phyloP scores from a whole-genome alignment of 2,888 invertebrate genomes.

The Epistrophe eligans region DNA sequence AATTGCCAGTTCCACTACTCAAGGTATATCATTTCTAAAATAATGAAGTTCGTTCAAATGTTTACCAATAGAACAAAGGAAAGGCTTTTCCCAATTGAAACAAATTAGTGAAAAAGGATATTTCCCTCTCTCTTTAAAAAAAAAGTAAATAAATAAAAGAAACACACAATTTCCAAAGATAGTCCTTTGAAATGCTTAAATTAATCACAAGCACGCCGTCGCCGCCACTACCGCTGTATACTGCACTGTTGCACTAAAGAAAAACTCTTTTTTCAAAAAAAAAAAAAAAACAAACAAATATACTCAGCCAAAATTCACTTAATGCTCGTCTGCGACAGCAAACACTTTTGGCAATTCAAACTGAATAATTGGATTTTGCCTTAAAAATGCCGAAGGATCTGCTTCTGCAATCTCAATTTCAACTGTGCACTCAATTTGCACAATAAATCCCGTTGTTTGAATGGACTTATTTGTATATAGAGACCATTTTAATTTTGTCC shows the following conservation, averaged over 20 bases:
- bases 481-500: conserved; percentile 32
- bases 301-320: conserved; percentile 31
- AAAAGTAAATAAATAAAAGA: background rate
- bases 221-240: too few relatives aligned
- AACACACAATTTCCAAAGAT: background rate
- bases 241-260: background rate
- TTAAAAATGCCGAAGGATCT: conserved; percentile 53
- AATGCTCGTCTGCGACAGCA: conserved; percentile 44
- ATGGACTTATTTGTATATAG: background rate
- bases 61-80: conserved; percentile 3
- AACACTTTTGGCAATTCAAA: conserved; percentile 58
- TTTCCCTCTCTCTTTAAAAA: background rate
- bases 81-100: background rate
- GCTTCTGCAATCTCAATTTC: conserved; percentile 35
- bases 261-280: background rate
- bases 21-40: background rate
- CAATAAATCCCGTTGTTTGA: conserved; percentile 13
- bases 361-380: conserved; percentile 65
- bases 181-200: conserved; percentile 26
- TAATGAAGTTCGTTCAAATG: background rate
- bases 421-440: conserved; percentile 41
- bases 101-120: conserved; percentile 20
- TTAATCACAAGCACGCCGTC: background rate
- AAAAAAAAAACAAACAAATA: conserved; percentile 12
- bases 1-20: background rate